These are phyloP conservation scores for Progne subis DNA, from an alignment of 2,113 vertebrate species.

Conservation along the genomic window DNA sequence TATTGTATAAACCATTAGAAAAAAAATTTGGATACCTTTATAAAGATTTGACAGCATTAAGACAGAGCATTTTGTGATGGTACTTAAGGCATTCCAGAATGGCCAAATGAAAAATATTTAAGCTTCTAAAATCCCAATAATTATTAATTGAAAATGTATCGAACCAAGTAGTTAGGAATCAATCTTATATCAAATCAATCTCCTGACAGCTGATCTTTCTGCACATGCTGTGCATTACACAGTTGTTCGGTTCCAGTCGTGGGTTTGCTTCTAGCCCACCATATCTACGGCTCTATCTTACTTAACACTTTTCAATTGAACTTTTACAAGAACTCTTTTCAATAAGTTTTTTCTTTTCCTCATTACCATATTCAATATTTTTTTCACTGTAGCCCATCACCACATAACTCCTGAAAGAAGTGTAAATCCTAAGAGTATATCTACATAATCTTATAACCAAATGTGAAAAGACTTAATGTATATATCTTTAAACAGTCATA, in stretches of 20 bases:
- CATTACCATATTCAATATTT: not conserved
- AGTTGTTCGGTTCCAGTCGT: rapidly evolving
- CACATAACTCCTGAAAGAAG: not conserved
- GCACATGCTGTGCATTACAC: not conserved
- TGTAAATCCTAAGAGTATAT: not conserved
- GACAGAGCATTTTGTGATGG: not conserved
- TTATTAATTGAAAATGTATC: not conserved
- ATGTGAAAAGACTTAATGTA: not conserved
- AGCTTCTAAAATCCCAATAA: not conserved
- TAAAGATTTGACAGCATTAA: not conserved
- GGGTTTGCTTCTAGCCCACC: not conserved
- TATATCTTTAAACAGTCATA: not conserved
- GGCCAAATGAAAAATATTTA: not conserved
- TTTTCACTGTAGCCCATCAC: not conserved
- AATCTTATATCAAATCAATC: not conserved
- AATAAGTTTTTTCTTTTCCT: not conserved
- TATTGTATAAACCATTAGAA: not conserved
- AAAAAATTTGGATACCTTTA: not conserved
- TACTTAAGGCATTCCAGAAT: not conserved
- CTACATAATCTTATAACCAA: not conserved
- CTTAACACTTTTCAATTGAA: not conserved
- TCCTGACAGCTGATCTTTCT: not conserved
- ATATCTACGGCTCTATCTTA: not conserved
- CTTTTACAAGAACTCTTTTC: not conserved
- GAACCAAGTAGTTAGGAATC: not conserved